Evolutionary conservation across 2,797 vertebrate species (phyloP), one percentile per base, ranked within the genome.

Genomic region (Poeciliopsis turneri): DNA sequence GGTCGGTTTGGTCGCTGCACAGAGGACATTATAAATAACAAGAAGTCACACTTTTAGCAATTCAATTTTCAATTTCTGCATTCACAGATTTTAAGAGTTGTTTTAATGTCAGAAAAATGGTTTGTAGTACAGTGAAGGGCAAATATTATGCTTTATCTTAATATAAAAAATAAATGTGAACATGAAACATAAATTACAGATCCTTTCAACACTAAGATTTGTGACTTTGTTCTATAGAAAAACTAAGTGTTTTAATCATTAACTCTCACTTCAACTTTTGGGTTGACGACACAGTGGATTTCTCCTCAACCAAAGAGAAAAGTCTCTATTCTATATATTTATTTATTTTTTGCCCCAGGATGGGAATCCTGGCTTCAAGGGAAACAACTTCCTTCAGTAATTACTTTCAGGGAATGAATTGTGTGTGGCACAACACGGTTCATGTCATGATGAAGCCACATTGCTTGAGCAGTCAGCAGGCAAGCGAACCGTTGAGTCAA

Each of bases 1-100:
- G 98, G 92, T 99, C 98, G 0, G 98, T 99, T 96, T 99, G 98
- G 94, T 99, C 98, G 3, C 98, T 99, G 92, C 33, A 53, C 87
- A 78, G 33, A 82, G 5, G 68, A 90, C 30, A 89, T 8, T n/a
- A 77, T 18, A 43, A 68, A 49, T 25, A 36, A 53, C 8, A 53
- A 53, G 20, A 73, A 78, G 30, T 72, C 18, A 47, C 30, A 23
- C 20, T 33, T 18, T 64, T 9, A 64, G 33, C 30, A 10, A 49
- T 33, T 30, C 11, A 23, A 12, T 28, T 10, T 30, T 23, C 15
- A 11, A 68, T 13, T 39, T 39, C 10, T 39, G 33, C 30, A 66
- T 23, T 39, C 7, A 20, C 59, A 64, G 61, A 36, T 61, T 61
- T 39, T 66, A 66, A 39, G 33, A 66, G 33, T 39, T 5, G 61